Evolutionary conservation across 2,888 invertebrate genomes (phyloP).

Genomic region (Arctia plantaginis): DNA sequence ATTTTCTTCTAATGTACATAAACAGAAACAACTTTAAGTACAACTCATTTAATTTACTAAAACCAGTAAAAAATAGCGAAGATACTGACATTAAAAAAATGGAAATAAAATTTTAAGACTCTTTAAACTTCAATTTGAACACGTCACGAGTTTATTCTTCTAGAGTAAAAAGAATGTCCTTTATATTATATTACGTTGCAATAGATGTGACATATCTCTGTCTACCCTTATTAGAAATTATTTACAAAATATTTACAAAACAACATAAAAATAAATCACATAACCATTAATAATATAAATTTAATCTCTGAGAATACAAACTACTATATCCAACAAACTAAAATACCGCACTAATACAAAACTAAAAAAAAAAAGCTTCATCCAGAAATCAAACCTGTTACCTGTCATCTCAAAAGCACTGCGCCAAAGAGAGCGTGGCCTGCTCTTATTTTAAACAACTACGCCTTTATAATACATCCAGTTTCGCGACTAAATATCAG

Average conservation of each 20-base stretch:
- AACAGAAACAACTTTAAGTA: background rate
- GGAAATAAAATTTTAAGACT: background rate
- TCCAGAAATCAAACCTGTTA: constrained; percentile 67
- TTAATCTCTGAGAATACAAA: background rate
- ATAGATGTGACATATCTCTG: too few relatives aligned
- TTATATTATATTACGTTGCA: too few relatives aligned
- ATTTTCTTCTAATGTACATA: too few relatives aligned
- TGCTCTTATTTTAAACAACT: constrained; percentile 86
- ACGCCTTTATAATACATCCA: constrained; percentile 86
- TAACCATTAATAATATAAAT: background rate
- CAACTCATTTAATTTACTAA: background rate
- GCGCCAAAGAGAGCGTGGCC: constrained; percentile 59
- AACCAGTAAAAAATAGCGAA: background rate
- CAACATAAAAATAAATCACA: background rate
- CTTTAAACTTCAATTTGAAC: background rate
- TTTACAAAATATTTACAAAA: background rate
- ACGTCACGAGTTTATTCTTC: background rate
- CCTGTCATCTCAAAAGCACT: constrained; percentile 32
- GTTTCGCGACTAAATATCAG: constrained; percentile 87
- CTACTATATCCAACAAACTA: background rate
- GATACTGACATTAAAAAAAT: too few relatives aligned
- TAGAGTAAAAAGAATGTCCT: too few relatives aligned
- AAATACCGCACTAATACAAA: background rate
- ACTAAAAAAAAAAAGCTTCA: constrained; percentile 5
- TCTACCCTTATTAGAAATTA: too few relatives aligned